Conservation (phyloP, 1,140 invertebrate genomes). For the Periplaneta americana region DNA sequence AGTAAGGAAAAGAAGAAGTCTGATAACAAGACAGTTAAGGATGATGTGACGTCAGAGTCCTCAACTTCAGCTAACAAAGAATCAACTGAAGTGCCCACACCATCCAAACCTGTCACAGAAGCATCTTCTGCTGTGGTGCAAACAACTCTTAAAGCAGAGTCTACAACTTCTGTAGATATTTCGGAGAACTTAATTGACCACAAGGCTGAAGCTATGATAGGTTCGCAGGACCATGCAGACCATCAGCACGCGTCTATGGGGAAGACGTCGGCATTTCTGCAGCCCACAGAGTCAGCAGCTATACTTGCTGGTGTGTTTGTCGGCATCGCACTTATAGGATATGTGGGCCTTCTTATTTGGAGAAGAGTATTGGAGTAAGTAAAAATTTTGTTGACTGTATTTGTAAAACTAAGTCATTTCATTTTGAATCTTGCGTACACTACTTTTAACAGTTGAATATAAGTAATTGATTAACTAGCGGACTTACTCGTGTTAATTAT, state of each 20-base stretch:
- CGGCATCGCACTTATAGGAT: slow-evolving; percentile 30
- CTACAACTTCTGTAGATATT: slow-evolving; percentile 13
- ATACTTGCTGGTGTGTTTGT: slow-evolving; percentile 29
- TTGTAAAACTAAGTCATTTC: background rate
- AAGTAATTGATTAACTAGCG: too few relatives aligned
- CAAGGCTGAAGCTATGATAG: slow-evolving; percentile 28
- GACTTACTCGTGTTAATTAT: too few relatives aligned
- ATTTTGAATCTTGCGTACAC: too few relatives aligned
- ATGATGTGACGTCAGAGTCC: background rate
- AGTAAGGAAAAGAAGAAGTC: background rate
- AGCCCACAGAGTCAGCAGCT: slow-evolving; percentile 13
- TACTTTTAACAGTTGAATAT: too few relatives aligned
- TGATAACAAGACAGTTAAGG: background rate
- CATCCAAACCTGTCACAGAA: background rate
- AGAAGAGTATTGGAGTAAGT: slow-evolving; percentile 39
- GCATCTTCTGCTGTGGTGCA: background rate
- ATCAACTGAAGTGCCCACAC: background rate
- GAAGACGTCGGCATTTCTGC: slow-evolving; percentile 9
- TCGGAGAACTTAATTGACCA: slow-evolving; percentile 25
- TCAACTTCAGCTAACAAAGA: background rate
- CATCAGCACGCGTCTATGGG: background rate
- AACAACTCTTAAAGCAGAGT: slow-evolving; percentile 13
- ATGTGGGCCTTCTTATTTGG: slow-evolving; percentile 35
- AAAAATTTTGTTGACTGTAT: background rate
- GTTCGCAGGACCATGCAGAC: slow-evolving; percentile 6